These are phyloP conservation scores for Dasypus novemcinctus DNA, from an alignment of 2,113 vertebrate genomes.

Conservation along the genomic window DNA sequence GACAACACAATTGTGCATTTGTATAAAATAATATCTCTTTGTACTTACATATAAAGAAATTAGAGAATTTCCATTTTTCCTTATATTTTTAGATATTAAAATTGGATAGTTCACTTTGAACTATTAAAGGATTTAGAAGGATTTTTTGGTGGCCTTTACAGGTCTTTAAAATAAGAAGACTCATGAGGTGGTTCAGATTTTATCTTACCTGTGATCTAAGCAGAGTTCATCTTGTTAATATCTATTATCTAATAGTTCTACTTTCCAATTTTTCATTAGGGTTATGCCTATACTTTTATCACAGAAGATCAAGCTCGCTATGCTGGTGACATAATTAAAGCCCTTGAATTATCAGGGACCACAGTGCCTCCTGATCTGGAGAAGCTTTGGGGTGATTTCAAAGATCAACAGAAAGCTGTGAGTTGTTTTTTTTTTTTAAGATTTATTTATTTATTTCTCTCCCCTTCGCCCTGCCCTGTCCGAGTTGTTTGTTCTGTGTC, in stretches of 20 bases:
- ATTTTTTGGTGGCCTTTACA: background rate
- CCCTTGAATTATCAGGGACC: conserved; percentile 94
- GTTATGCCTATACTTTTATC: conserved; percentile 97
- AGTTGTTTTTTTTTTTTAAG: no score
- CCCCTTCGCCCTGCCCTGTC: no score
- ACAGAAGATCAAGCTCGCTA: conserved; percentile 96
- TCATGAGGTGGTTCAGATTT: background rate
- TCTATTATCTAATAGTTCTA: background rate
- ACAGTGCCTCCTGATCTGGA: conserved; percentile 93
- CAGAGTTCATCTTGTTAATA: conserved; percentile 11
- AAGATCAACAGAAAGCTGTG: conserved; percentile 97
- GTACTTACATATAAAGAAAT: background rate
- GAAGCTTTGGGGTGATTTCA: conserved; percentile 95
- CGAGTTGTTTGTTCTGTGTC: no score
- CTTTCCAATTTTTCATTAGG: conserved; percentile 81
- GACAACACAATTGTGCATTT: background rate
- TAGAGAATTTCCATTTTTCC: background rate
- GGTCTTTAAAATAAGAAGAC: background rate
- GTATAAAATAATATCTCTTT: background rate
- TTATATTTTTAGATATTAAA: conserved; percentile 24
- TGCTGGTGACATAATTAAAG: conserved; percentile 97
- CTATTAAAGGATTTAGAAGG: background rate
- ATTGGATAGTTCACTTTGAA: conserved; percentile 29
- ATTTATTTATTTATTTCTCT: no score
- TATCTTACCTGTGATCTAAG: background rate